Evolutionary conservation across 2,113 vertebrate species (phyloP), one percentile per base, ranked within the genome.

Genomic region (Sardina pilchardus): DNA sequence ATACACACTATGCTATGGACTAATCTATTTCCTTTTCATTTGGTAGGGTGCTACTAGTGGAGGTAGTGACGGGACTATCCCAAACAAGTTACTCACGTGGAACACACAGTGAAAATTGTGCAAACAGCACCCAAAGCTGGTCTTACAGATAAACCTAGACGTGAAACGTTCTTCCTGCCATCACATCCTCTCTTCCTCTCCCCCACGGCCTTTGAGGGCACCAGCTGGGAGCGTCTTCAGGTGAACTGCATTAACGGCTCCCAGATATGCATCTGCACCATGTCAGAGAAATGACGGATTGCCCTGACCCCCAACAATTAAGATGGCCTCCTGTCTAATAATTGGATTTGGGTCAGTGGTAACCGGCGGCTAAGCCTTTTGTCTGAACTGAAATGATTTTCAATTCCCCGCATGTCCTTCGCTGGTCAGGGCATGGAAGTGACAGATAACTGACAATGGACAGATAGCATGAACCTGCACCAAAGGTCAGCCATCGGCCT

Each of bases 361-460:
- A 36, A 36, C 26, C 12, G 30, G n/a, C 26, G 48, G 53, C 30
- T 78, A 78, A 34, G 30, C 71, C 12, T 78, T 30, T 78, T 36
- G 63, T 34, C 63, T 36, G 16, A 78, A 16, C 71, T 78, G 71
- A 78, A 78, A 39, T 78, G 71, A 36, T 78, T 78, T 78, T 78
- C 71, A 78, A 78, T 78, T 36, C 5, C 5, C 30, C 30, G 39
- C 3, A 78, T 78, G 0, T 34, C 30, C 10, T 36, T 30, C 14
- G 10, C 14, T 75, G 10, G 36, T 30, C 67, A 36, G 9, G 30
- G 63, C 26, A 71, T 34, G 9, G 16, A 78, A 17, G 30, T 36
- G 34, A 14, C 10, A 14, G 34, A 78, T 78, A 16, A 36, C 71
- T 36, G 71, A 78, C 12, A 36, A 78, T 78, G 30, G 16, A 16